Evolutionary conservation across 1,140 invertebrate genomes (phyloP).

Genomic region (Chymomyza costata): DNA sequence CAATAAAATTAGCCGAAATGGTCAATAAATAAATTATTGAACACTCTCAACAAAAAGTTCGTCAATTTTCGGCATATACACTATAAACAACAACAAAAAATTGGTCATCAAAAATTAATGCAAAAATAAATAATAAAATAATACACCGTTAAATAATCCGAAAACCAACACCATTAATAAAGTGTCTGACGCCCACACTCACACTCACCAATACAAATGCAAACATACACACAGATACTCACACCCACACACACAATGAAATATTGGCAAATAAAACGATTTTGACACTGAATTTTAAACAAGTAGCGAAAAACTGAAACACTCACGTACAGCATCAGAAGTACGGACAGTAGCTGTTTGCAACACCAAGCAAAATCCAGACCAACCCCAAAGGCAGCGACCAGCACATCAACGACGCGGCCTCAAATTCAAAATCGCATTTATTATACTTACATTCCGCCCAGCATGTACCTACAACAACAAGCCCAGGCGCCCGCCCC

Average conservation of each 20-base stretch:
- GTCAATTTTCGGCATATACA: not conserved
- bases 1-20: too few relatives aligned
- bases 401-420: too few relatives aligned
- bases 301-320: constrained; percentile 35
- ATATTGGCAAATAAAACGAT: constrained; percentile 75
- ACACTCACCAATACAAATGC: not conserved
- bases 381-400: constrained; percentile 20
- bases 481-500: constrained; percentile 3
- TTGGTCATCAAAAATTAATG: constrained; percentile 73
- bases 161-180: constrained; percentile 75
- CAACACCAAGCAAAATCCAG: constrained; percentile 1
- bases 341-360: not conserved
- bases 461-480: constrained; percentile 6
- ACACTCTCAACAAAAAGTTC: too few relatives aligned
- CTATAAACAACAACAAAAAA: too few relatives aligned
- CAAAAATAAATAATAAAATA: constrained; percentile 75
- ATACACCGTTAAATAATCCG: constrained; percentile 75
- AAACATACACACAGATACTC: not conserved
- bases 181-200: constrained; percentile 27
- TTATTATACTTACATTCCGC: constrained; percentile 71
- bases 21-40: too few relatives aligned
- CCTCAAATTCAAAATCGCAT: constrained; percentile 70
- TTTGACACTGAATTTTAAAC: constrained; percentile 75
- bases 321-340: constrained; percentile 40
- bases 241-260: constrained; percentile 62